Evolutionary conservation across 2,113 vertebrate genomes (phyloP).

Genomic region (Megalops atlanticus): DNA sequence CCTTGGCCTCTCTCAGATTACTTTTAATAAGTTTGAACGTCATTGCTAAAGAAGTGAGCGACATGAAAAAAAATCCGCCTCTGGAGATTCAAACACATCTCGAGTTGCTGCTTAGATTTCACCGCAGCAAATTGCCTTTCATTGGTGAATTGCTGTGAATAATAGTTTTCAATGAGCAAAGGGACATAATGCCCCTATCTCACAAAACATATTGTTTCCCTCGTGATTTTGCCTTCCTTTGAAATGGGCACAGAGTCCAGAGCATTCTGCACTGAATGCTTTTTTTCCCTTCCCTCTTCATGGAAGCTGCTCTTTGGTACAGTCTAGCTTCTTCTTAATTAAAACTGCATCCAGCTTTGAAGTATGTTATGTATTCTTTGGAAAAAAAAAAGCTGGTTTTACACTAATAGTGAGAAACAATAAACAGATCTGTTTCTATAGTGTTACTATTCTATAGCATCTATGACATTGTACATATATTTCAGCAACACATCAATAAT

Average conservation of each 20-base stretch:
- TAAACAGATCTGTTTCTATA: too few species aligned
- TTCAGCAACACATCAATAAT: too few species aligned
- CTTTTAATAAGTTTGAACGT: constrained; percentile 49
- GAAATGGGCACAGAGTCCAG: constrained; percentile 31
- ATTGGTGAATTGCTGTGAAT: constrained; percentile 37
- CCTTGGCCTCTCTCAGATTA: constrained; percentile 26
- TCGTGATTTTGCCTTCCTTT: constrained; percentile 28
- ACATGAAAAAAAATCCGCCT: constrained; percentile 19
- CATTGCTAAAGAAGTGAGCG: constrained; percentile 37
- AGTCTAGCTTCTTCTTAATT: constrained; percentile 44
- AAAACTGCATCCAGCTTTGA: constrained; percentile 44
- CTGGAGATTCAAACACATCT: constrained; percentile 38
- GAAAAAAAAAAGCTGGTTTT: constrained; percentile 15
- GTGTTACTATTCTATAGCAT: too few species aligned
- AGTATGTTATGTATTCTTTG: constrained; percentile 31
- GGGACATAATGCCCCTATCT: constrained; percentile 36
- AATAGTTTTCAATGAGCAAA: constrained; percentile 38
- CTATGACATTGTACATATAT: too few species aligned
- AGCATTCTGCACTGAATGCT: neutral
- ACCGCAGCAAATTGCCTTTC: constrained; percentile 44
- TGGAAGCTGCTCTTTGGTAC: neutral
- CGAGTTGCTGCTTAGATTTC: constrained; percentile 29
- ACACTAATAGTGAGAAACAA: constrained; percentile 21
- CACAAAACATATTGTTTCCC: constrained; percentile 39
- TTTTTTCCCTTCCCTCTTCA: neutral